phyloP scores from a whole-genome alignment of 2,113 vertebrate species.

The Gopherus flavomarginatus region DNA sequence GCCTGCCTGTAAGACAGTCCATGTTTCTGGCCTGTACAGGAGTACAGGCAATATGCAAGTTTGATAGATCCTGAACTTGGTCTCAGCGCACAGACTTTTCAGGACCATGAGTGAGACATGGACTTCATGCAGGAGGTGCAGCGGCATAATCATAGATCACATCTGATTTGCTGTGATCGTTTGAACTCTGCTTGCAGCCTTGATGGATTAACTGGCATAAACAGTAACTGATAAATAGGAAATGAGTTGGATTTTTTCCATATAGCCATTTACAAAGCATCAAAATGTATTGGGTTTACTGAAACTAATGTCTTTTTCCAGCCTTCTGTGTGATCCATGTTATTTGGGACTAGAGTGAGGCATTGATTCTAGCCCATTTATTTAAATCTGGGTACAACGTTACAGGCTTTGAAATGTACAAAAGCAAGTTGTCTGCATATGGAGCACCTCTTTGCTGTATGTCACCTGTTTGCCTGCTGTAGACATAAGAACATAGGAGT shows the following conservation, averaged over 20 bases:
- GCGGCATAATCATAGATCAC: neutral
- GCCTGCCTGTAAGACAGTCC: neutral
- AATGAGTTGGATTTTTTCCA: neutral
- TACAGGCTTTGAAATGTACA: neutral
- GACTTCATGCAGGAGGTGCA: neutral
- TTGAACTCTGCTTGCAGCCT: neutral
- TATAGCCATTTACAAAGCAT: neutral
- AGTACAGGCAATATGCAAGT: neutral
- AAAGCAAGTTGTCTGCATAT: neutral
- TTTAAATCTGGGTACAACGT: neutral
- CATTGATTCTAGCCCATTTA: neutral
- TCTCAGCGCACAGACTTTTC: neutral
- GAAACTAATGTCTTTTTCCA: neutral
- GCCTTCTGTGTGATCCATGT: fast-evolving
- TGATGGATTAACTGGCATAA: neutral
- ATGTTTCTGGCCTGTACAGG: neutral
- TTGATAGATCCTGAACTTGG: neutral
- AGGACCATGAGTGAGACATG: neutral
- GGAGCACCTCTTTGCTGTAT: fast-evolving
- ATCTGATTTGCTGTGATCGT: neutral
- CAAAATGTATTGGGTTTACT: neutral
- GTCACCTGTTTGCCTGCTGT: fast-evolving
- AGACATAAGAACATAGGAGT: no score
- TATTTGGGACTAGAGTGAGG: neutral
- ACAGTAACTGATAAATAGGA: neutral